Percentiles rank a stretch among this genome's conserved stretches.
phyloP scores from a whole-genome alignment of 2,797 vertebrate genomes.

The Micropoecilia bifurca region DNA sequence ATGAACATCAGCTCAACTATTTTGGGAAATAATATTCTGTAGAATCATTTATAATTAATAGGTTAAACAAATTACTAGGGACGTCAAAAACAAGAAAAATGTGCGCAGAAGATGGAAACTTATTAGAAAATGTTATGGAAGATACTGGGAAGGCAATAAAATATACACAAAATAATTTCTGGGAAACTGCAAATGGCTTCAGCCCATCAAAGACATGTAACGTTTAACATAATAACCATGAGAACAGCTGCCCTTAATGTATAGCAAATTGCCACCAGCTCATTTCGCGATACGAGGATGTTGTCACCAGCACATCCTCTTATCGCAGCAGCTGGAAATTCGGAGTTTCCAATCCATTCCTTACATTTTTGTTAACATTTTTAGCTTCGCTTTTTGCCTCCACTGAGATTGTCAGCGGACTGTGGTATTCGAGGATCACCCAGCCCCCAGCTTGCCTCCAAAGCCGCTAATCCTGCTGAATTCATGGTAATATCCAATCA shows the following conservation, averaged over 20 bases:
- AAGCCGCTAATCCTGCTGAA: slow-evolving; percentile 72
- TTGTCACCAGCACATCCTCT: slow-evolving; percentile 61
- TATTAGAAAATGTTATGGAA: slow-evolving; percentile 2
- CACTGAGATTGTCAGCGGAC: slow-evolving; percentile 80
- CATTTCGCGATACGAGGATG: slow-evolving; percentile 46
- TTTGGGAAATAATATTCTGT: slow-evolving; percentile 33
- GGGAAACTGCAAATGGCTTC: slow-evolving; percentile 5
- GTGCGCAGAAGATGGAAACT: background rate
- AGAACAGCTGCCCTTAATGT: slow-evolving; percentile 23
- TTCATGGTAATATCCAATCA: slow-evolving; percentile 76
- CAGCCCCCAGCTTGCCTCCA: slow-evolving; percentile 29
- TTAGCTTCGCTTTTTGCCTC: slow-evolving; percentile 43
- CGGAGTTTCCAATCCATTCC: slow-evolving; percentile 26
- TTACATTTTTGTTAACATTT: slow-evolving; percentile 44
- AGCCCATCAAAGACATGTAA: slow-evolving; percentile 10
- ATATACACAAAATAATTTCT: slow-evolving; percentile 13
- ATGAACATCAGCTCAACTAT: slow-evolving; percentile 66
- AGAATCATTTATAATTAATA: slow-evolving; percentile 64
- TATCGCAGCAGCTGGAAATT: slow-evolving; percentile 74
- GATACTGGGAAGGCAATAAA: background rate
- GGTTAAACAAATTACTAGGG: slow-evolving; percentile 30
- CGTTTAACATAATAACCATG: slow-evolving; percentile 26
- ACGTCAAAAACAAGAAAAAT: slow-evolving; percentile 3
- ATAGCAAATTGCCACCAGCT: slow-evolving; percentile 24
- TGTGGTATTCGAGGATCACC: slow-evolving; percentile 37